These are phyloP conservation scores for Nemotelus nigrinus DNA, from an alignment of 2,888 invertebrate genomes.

Conservation along the genomic window DNA sequence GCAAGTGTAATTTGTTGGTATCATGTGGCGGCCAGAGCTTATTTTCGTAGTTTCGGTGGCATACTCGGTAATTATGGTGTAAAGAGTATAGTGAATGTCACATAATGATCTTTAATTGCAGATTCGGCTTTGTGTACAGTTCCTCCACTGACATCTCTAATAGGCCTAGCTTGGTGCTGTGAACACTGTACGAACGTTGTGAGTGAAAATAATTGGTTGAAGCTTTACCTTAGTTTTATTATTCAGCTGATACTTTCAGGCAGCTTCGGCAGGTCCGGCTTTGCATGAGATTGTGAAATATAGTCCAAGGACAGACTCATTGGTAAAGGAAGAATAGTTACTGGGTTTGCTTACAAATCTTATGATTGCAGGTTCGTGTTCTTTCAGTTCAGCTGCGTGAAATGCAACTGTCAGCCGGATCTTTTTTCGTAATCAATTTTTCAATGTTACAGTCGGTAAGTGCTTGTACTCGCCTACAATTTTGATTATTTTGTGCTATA, in stretches of 20 bases:
- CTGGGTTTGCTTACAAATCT: not conserved
- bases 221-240: not conserved
- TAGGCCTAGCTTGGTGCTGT: constrained; percentile 31
- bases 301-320: constrained; percentile 2
- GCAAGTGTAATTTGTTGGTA: constrained; percentile 25
- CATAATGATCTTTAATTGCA: not conserved
- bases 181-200: constrained; percentile 25
- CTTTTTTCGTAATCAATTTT: constrained; percentile 38
- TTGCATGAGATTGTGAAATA: constrained; percentile 6
- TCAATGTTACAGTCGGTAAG: constrained; percentile 19
- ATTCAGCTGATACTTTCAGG: not conserved
- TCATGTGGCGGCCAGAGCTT: constrained; percentile 24
- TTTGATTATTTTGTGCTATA: not conserved
- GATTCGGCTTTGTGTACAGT: constrained; percentile 35
- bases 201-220: not conserved
- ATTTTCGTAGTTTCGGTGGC: not conserved
- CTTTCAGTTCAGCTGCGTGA: constrained; percentile 24
- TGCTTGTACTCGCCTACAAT: not conserved
- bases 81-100: too few relatives aligned
- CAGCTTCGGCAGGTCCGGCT: not conserved
- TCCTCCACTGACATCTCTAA: constrained; percentile 22
- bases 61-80: not conserved
- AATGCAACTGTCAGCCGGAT: constrained; percentile 28
- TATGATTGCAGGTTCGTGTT: constrained; percentile 6
- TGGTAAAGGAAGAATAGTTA: not conserved